These are phyloP conservation scores for Chaenogobius annularis DNA, from an alignment of 2,113 vertebrate species.

Conservation along the genomic window DNA sequence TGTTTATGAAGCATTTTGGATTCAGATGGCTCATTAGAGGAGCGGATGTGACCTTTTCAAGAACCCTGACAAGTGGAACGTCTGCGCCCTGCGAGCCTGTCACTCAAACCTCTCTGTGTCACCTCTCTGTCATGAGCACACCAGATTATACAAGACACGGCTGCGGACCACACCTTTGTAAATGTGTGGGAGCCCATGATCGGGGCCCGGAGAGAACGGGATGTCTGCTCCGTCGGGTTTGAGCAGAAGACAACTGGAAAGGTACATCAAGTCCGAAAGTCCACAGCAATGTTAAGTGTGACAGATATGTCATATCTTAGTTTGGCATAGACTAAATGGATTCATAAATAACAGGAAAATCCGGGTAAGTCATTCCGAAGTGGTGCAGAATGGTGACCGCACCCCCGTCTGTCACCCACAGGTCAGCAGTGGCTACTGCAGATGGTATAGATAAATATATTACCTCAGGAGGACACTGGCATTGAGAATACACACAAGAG, in stretches of 20 bases:
- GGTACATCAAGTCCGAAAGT: no score
- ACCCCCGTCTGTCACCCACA: no score
- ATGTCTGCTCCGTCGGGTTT: background rate
- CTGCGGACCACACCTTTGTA: constrained; percentile 43
- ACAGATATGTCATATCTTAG: no score
- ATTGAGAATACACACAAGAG: no score
- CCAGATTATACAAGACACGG: constrained; percentile 59
- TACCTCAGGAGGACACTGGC: no score
- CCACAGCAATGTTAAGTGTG: no score
- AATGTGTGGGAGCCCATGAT: background rate
- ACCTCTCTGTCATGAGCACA: constrained; percentile 54
- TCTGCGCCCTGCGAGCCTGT: constrained; percentile 72
- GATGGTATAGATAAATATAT: no score
- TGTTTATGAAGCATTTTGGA: constrained; percentile 14
- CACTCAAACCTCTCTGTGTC: constrained; percentile 64
- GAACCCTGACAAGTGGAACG: constrained; percentile 73
- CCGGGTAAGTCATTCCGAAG: no score
- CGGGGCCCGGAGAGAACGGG: background rate
- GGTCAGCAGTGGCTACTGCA: no score
- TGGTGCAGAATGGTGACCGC: no score
- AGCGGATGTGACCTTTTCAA: constrained; percentile 78
- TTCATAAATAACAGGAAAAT: no score
- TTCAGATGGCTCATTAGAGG: constrained; percentile 76
- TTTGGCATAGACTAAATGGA: no score
- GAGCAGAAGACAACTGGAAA: background rate